phyloP scores from a whole-genome alignment of 1,140 invertebrate species.

The Bombus sibiricus region DNA sequence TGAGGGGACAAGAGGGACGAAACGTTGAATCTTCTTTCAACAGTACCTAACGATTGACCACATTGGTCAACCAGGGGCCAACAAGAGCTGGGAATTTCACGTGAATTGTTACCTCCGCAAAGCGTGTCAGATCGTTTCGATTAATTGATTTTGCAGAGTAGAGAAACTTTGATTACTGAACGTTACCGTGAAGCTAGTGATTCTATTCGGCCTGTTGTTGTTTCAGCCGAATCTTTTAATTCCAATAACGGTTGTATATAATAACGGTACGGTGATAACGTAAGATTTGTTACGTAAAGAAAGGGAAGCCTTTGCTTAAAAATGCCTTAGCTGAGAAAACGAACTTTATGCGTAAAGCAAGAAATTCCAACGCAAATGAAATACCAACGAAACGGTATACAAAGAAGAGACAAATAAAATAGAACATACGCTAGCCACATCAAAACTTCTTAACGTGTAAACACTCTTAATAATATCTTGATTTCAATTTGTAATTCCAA shows the following conservation, averaged over 20 bases:
- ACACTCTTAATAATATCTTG: not conserved
- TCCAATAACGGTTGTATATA: no score
- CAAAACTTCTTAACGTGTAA: not conserved
- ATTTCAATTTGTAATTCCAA: not conserved
- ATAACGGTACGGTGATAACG: no score
- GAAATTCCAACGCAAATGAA: not conserved
- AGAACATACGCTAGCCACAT: not conserved
- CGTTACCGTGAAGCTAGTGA: not conserved
- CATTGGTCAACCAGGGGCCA: constrained; percentile 27
- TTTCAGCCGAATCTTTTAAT: not conserved
- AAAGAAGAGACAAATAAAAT: not conserved
- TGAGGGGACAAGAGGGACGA: not conserved
- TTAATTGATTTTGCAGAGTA: constrained; percentile 59
- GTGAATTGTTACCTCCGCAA: constrained; percentile 16
- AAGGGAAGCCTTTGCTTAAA: not conserved
- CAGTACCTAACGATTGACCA: constrained; percentile 42
- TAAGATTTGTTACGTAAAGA: not conserved
- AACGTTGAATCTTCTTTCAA: constrained; percentile 41
- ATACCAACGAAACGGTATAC: not conserved
- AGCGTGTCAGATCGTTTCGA: constrained; percentile 57
- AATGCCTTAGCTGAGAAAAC: not conserved
- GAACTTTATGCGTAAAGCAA: not conserved
- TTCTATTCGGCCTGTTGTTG: no score
- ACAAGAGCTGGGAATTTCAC: constrained; percentile 47
- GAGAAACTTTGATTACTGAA: constrained; percentile 38